Evolutionary conservation across 2,797 vertebrate genomes (phyloP).

Genomic region (Pterois miles): DNA sequence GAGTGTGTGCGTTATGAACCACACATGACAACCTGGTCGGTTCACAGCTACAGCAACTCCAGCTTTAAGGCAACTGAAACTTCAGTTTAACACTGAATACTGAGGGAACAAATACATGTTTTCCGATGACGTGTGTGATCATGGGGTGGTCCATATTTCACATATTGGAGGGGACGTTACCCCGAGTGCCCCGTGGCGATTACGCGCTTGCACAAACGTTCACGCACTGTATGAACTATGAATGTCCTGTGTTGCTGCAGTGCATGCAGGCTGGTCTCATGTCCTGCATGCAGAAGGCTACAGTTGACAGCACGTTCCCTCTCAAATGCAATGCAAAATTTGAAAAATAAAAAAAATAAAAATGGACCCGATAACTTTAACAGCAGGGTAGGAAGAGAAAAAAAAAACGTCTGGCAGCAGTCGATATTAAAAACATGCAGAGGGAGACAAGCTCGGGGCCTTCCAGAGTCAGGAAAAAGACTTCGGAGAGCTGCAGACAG

Average conservation of each 20-base stretch:
- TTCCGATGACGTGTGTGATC: background rate
- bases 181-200: background rate
- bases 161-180: background rate
- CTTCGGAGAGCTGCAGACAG: slow-evolving; percentile 90
- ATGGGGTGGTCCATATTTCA: background rate
- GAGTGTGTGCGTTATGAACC: background rate
- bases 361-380: slow-evolving; percentile 77
- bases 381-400: slow-evolving; percentile 64
- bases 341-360: slow-evolving; percentile 14
- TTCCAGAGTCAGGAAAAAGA: slow-evolving; percentile 92
- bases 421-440: slow-evolving; percentile 95
- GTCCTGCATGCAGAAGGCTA: background rate
- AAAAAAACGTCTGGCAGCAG: slow-evolving; percentile 87
- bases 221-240: slow-evolving; percentile 13
- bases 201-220: background rate
- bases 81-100: background rate
- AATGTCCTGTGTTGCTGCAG: slow-evolving; percentile 9
- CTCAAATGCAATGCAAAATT: slow-evolving; percentile 36
- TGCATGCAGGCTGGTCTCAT: slow-evolving; percentile 16
- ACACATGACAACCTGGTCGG: background rate
- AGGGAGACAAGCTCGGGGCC: slow-evolving; percentile 91
- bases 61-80: background rate
- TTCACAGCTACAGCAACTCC: too few relatives aligned
- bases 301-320: slow-evolving; percentile 6
- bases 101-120: background rate